These are phyloP conservation scores for Ectobius pallidus DNA, from an alignment of 2,888 invertebrate species.

Conservation along the genomic window DNA sequence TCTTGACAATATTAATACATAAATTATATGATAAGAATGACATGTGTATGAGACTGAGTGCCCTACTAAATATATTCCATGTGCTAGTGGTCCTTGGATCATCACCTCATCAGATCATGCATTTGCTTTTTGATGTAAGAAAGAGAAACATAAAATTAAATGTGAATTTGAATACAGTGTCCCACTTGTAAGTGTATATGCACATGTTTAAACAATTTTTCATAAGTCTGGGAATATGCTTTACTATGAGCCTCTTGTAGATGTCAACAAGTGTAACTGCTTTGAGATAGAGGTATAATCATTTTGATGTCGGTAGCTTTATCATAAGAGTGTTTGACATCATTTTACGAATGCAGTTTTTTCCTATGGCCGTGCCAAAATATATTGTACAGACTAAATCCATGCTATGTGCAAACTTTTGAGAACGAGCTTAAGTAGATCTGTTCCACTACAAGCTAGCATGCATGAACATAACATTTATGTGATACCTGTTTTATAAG, in stretches of 20 bases:
- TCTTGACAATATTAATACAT: no score
- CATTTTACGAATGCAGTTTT: not conserved
- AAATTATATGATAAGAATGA: no score
- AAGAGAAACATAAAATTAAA: no score
- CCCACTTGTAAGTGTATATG: not conserved
- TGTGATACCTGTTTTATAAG: not conserved
- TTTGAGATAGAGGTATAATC: no score
- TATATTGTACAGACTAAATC: not conserved
- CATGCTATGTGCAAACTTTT: not conserved
- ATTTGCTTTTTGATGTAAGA: not conserved
- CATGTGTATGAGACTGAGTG: no score
- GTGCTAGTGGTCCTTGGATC: no score
- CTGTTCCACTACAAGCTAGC: constrained; percentile 1
- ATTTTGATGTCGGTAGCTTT: not conserved
- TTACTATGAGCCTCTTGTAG: not conserved
- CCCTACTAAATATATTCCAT: no score
- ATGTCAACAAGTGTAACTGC: no score
- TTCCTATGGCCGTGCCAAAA: not conserved
- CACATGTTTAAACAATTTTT: not conserved
- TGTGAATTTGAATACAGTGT: constrained; percentile 1
- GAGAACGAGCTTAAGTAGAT: constrained; percentile 3
- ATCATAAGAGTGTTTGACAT: not conserved
- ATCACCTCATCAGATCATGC: no score
- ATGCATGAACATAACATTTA: not conserved
- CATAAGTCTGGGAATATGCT: not conserved